These are phyloP conservation scores for Pitangus sulphuratus DNA, from an alignment of 2,797 vertebrate genomes.

Conservation along the genomic window DNA sequence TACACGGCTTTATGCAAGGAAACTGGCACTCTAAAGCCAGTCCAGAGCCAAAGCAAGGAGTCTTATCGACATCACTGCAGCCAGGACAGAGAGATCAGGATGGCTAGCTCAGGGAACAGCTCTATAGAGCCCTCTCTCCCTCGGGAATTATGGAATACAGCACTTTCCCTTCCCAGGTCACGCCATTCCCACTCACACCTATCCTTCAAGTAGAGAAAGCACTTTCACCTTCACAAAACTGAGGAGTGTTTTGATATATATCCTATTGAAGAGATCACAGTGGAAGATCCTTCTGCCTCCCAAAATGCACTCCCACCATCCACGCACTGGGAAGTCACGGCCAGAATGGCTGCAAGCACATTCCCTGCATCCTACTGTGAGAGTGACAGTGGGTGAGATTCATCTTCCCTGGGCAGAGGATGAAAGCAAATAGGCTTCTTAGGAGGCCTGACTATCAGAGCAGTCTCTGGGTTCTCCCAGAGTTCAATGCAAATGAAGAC, in stretches of 20 bases:
- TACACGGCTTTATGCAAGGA: neutral
- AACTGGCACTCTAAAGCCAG: neutral
- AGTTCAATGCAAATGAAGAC: conserved; percentile 20
- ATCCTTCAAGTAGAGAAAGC: neutral
- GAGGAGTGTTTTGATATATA: neutral
- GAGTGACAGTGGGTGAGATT: neutral
- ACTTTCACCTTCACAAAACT: neutral
- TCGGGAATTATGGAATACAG: neutral
- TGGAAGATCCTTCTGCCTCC: neutral
- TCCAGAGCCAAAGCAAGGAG: neutral
- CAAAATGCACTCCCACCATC: neutral
- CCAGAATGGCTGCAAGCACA: neutral
- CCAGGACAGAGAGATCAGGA: neutral
- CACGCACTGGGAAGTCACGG: neutral
- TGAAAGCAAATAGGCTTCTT: conserved; percentile 3
- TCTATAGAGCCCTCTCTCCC: neutral
- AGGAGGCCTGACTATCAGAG: neutral
- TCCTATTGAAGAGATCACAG: neutral
- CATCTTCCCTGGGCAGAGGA: neutral
- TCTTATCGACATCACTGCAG: neutral
- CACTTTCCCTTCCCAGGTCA: neutral
- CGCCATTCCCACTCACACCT: neutral
- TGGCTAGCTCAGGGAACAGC: neutral
- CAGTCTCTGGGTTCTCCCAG: neutral
- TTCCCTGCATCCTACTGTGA: neutral